These are phyloP conservation scores for Tragelaphus scriptus DNA, from an alignment of 2,113 vertebrate genomes.

Conservation along the genomic window DNA sequence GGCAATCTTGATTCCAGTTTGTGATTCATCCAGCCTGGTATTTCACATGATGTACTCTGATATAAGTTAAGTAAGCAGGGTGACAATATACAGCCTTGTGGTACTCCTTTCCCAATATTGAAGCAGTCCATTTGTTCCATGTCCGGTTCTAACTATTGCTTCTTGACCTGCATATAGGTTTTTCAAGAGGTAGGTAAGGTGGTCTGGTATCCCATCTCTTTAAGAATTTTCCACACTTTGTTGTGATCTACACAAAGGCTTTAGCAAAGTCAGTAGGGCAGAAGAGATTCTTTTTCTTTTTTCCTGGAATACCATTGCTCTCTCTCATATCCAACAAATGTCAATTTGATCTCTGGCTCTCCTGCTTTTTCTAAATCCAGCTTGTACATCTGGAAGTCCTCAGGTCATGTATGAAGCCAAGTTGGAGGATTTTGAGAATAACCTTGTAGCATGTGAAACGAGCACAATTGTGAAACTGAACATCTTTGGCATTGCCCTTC, in stretches of 20 bases:
- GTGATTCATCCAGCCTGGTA: background rate
- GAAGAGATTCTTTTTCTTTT: background rate
- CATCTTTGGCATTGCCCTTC: background rate
- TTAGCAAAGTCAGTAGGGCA: background rate
- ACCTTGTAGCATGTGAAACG: background rate
- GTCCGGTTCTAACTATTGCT: background rate
- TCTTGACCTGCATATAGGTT: background rate
- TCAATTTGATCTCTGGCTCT: background rate
- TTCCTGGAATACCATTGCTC: background rate
- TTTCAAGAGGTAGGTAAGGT: background rate
- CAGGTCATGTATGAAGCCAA: background rate
- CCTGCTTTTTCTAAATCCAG: background rate
- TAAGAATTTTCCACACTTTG: background rate
- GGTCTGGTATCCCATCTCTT: background rate
- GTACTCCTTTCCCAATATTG: background rate
- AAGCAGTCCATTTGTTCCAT: background rate
- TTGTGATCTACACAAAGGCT: background rate
- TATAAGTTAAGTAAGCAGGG: background rate
- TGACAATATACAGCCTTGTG: background rate
- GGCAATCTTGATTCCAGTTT: background rate
- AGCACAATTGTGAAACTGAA: accelerated
- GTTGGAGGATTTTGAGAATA: background rate
- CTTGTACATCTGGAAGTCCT: background rate
- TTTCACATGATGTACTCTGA: background rate
- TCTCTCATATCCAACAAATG: background rate